Conservation (phyloP, 2,113 vertebrate genomes). For the Numida meleagris region DNA sequence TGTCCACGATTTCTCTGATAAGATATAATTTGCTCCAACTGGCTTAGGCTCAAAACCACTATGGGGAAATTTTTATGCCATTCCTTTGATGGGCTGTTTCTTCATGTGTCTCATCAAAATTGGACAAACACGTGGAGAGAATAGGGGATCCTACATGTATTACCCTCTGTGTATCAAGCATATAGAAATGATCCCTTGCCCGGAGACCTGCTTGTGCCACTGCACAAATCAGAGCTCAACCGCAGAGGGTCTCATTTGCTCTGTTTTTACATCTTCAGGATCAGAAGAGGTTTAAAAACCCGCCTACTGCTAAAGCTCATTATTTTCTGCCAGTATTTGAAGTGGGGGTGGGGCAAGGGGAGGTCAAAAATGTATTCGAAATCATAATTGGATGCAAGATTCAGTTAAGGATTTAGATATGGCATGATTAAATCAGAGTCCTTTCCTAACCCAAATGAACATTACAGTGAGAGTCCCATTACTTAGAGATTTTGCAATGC, state of each 20-base stretch:
- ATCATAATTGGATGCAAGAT: constrained; percentile 64
- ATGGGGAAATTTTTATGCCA: constrained; percentile 25
- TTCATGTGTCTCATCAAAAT: constrained; percentile 33
- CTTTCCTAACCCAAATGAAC: constrained; percentile 45
- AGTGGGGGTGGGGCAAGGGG: neutral
- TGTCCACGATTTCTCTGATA: neutral
- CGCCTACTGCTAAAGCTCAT: constrained; percentile 44
- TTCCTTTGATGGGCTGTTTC: constrained; percentile 35
- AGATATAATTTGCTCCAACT: constrained; percentile 47
- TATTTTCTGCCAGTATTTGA: constrained; percentile 67
- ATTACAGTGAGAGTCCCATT: neutral
- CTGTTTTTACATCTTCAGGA: constrained; percentile 57
- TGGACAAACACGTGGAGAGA: constrained; percentile 28
- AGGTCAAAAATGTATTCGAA: constrained; percentile 38
- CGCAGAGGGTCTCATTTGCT: constrained; percentile 32
- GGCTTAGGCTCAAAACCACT: constrained; percentile 13
- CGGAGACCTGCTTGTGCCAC: neutral
- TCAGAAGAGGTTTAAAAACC: constrained; percentile 56
- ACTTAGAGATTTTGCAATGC: constrained; percentile 7
- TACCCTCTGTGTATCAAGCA: neutral
- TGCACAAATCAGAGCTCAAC: neutral
- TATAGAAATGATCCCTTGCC: neutral
- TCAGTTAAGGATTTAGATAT: constrained; percentile 54
- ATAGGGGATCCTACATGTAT: neutral
- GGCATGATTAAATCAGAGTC: constrained; percentile 69